A percentile compares a stretch with the other conserved stretches of the same genome.
Evolutionary conservation across 2,888 invertebrate species (phyloP).

Genomic region (Acholoe squamosa): DNA sequence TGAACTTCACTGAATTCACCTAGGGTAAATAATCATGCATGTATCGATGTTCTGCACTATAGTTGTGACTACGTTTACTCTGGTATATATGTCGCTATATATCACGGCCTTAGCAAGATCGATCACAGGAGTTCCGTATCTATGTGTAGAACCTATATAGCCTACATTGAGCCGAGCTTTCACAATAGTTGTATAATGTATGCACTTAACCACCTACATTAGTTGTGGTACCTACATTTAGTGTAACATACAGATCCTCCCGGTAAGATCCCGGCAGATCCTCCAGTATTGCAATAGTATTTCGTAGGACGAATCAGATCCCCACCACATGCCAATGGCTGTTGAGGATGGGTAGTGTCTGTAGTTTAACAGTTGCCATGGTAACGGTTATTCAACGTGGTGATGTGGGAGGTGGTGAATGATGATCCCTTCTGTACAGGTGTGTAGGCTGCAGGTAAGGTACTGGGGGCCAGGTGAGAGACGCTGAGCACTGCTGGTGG

Average conservation of each 20-base stretch:
- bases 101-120: too few relatives aligned
- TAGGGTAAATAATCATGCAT: background rate
- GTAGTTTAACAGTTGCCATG: background rate
- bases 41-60: too few relatives aligned
- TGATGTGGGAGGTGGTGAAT: background rate
- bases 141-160: background rate
- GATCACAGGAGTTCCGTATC: background rate
- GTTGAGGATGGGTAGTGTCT: background rate
- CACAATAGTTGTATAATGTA: background rate
- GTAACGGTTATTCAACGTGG: background rate
- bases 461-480: background rate
- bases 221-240: background rate
- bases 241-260: background rate
- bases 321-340: background rate
- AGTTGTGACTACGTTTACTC: too few relatives aligned
- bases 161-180: background rate
- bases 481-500: background rate
- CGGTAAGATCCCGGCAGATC: background rate
- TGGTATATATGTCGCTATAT: too few relatives aligned
- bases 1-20: background rate
- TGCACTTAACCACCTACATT: background rate
- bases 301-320: background rate
- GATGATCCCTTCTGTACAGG: constrained; percentile 31
- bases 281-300: background rate
- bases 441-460: background rate